Conservation (phyloP, 2,888 invertebrate species). For the Clunio marinus region DNA sequence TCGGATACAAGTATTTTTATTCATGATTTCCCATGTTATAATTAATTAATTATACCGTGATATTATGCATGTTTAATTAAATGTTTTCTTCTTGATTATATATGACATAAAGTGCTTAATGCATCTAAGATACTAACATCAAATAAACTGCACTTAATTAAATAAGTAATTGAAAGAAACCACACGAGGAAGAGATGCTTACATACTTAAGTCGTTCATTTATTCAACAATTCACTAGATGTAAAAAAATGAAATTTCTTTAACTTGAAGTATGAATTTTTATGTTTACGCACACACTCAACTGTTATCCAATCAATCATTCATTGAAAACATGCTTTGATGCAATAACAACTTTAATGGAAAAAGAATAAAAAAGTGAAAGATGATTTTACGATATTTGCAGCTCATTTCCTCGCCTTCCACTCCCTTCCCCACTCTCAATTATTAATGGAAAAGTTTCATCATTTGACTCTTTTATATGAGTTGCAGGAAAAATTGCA, state of each 20-base stretch:
- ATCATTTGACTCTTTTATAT: constrained; percentile 1
- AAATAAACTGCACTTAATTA: constrained; percentile 19
- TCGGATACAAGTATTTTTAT: too few relatives aligned
- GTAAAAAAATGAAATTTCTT: neutral
- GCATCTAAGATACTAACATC: neutral
- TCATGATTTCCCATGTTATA: neutral
- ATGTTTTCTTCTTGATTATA: neutral
- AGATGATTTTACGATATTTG: neutral
- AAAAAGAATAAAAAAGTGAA: neutral
- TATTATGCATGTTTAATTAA: neutral
- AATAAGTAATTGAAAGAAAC: constrained; percentile 6
- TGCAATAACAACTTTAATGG: constrained; percentile 27
- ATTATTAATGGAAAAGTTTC: constrained; percentile 26
- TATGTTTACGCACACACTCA: neutral
- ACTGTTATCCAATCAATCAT: constrained; percentile 30
- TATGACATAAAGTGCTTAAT: neutral
- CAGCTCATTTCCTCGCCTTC: neutral
- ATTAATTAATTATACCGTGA: neutral
- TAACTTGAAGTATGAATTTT: constrained; percentile 19
- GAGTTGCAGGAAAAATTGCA: constrained; percentile 7
- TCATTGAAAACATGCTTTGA: constrained; percentile 25
- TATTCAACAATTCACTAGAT: constrained; percentile 26
- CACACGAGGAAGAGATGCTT: neutral
- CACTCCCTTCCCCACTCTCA: neutral
- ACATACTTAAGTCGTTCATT: neutral